Conservation (phyloP, 2,113 vertebrate species). For the Xenopus laevis region DNA sequence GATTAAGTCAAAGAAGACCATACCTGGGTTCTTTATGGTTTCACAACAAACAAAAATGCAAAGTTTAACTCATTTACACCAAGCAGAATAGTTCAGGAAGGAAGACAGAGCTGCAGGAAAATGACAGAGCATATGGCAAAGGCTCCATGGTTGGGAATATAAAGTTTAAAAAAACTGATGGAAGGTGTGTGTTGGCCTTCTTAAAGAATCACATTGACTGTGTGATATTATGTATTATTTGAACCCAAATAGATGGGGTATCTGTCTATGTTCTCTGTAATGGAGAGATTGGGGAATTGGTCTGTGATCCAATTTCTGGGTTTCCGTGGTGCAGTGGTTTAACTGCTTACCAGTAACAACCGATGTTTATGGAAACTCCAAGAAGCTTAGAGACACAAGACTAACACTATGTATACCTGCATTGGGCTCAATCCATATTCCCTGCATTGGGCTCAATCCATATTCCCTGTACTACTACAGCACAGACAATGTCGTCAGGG, state of each 20-base stretch:
- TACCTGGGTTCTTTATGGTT: background rate
- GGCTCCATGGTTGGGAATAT: background rate
- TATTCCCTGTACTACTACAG: background rate
- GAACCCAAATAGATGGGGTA: too few relatives aligned
- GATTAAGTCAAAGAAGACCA: too few relatives aligned
- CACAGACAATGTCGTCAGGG: background rate
- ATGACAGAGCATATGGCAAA: slow-evolving; percentile 23
- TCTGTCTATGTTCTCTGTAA: too few relatives aligned
- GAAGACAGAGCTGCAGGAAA: slow-evolving; percentile 31
- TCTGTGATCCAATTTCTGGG: background rate
- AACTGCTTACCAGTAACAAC: slow-evolving; percentile 49
- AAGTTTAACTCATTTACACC: background rate
- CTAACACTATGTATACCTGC: background rate
- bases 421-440: slow-evolving; percentile 27
- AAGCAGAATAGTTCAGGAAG: slow-evolving; percentile 9
- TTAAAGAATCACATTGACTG: too few relatives aligned
- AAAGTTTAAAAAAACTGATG: background rate
- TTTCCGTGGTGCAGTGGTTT: slow-evolving; percentile 13
- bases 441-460: slow-evolving; percentile 29
- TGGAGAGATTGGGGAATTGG: too few relatives aligned
- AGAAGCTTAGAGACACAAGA: slow-evolving; percentile 49
- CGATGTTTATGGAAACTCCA: slow-evolving; percentile 40
- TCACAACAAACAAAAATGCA: too few relatives aligned
- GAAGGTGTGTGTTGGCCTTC: background rate
- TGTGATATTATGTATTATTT: too few relatives aligned